Conservation (phyloP, 2,113 vertebrate species). For the Octodon degus region DNA sequence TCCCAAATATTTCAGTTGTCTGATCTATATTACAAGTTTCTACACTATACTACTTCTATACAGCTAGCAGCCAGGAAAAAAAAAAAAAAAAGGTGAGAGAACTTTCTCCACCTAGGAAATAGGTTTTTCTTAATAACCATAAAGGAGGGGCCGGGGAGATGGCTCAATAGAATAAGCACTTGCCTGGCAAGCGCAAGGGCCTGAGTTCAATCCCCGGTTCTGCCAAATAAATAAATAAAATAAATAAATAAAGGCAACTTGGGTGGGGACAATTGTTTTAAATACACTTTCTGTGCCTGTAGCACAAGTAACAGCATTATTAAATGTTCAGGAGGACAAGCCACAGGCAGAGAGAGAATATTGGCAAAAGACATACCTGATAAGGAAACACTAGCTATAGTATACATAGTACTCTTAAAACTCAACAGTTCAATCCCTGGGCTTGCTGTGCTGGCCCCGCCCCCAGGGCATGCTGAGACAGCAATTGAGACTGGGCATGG, state of each 20-base stretch:
- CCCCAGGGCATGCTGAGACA: too few species aligned
- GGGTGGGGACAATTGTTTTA: constrained; percentile 5
- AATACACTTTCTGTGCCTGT: neutral
- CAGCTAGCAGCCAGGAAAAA: neutral
- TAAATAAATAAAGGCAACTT: neutral
- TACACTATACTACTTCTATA: too few species aligned
- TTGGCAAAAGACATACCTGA: neutral
- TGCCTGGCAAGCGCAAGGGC: too few species aligned
- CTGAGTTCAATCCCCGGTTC: too few species aligned
- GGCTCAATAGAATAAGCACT: too few species aligned
- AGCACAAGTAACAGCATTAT: neutral
- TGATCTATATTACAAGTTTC: neutral
- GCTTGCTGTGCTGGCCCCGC: too few species aligned
- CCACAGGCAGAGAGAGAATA: neutral
- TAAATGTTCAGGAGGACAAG: neutral
- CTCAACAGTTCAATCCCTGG: neutral
- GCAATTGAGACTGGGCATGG: too few species aligned
- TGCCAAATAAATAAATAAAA: too few species aligned
- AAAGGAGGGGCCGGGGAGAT: too few species aligned
- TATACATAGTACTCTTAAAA: constrained; percentile 55
- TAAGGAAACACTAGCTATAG: neutral
- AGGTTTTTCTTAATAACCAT: neutral
- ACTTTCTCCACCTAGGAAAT: neutral
- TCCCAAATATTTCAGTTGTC: constrained; percentile 29
- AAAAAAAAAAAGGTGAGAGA: neutral